Percentiles rank a stretch among this genome's conserved stretches.
Conservation (phyloP, 2,113 vertebrate species). For the Lepisosteus oculatus region DNA sequence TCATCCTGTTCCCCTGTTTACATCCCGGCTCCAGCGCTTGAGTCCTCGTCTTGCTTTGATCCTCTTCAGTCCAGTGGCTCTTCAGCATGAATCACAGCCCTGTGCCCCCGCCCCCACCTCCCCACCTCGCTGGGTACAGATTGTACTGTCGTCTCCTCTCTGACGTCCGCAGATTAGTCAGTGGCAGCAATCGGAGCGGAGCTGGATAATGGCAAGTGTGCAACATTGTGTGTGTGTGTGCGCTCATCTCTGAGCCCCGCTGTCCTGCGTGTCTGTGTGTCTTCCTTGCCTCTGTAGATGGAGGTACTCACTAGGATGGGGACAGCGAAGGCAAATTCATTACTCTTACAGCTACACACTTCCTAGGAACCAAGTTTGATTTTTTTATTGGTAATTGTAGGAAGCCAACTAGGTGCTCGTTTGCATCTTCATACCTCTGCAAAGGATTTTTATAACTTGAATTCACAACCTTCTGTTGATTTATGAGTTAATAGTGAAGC, state of each 20-base stretch:
- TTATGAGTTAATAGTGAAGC: too few relatives aligned
- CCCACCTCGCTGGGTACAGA: slow-evolving; percentile 16
- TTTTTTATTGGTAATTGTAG: too few relatives aligned
- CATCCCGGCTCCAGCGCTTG: neutral
- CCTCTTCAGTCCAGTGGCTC: neutral
- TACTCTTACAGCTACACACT: too few relatives aligned
- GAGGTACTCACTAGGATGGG: too few relatives aligned
- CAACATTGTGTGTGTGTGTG: neutral
- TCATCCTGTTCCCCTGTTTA: neutral
- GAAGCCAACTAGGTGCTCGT: too few relatives aligned
- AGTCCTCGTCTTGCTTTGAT: neutral
- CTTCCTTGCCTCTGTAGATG: too few relatives aligned
- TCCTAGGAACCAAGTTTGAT: too few relatives aligned
- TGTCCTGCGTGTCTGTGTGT: too few relatives aligned
- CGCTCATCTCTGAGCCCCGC: neutral
- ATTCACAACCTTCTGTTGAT: too few relatives aligned
- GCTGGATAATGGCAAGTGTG: slow-evolving; percentile 2
- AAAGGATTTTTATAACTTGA: too few relatives aligned
- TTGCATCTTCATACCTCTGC: too few relatives aligned
- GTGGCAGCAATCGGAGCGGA: neutral
- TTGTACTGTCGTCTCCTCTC: slow-evolving; percentile 10
- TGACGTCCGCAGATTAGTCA: slow-evolving; percentile 29
- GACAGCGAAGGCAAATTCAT: too few relatives aligned
- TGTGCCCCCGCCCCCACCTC: neutral
- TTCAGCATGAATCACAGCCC: neutral